phyloP scores from a whole-genome alignment of 64 coral and sea anemone genomes.

The Acropora yongei region DNA sequence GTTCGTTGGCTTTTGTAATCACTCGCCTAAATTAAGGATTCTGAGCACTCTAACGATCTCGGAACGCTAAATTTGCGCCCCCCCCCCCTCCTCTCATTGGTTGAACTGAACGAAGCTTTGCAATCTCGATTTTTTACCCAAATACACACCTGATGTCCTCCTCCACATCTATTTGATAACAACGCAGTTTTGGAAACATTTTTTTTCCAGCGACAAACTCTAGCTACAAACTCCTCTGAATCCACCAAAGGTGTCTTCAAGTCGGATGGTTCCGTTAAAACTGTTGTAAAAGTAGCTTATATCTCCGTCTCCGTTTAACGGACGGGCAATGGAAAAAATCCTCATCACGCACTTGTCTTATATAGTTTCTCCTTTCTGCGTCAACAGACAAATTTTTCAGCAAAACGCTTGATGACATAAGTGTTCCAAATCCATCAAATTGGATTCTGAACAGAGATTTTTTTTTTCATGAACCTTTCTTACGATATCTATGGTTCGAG shows the following conservation, averaged over 20 bases:
- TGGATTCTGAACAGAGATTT: too few relatives aligned
- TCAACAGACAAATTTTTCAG: too few relatives aligned
- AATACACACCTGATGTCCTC: slow-evolving; percentile 78
- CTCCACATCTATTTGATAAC: slow-evolving; percentile 86
- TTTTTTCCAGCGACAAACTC: slow-evolving; percentile 76
- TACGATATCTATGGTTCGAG: background rate
- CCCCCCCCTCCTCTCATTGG: too few relatives aligned
- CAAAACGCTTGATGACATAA: too few relatives aligned
- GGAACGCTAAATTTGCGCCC: too few relatives aligned
- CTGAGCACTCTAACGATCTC: too few relatives aligned
- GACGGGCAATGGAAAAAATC: slow-evolving; percentile 71
- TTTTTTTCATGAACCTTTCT: background rate
- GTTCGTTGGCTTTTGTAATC: too few relatives aligned
- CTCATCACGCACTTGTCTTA: slow-evolving; percentile 70
- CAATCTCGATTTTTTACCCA: background rate
- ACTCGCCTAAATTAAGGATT: too few relatives aligned
- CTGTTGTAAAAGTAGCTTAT: slow-evolving; percentile 62
- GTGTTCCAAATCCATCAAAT: too few relatives aligned
- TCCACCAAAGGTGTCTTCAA: slow-evolving; percentile 26
- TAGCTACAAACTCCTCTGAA: slow-evolving; percentile 18
- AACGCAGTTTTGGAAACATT: slow-evolving; percentile 44
- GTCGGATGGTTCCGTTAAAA: slow-evolving; percentile 64
- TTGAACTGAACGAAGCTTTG: background rate
- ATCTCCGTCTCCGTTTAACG: slow-evolving; percentile 58
- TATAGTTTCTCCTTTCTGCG: slow-evolving; percentile 66